Evolutionary conservation across 1,140 invertebrate genomes (phyloP).

Genomic region (Notospermus geniculatus): DNA sequence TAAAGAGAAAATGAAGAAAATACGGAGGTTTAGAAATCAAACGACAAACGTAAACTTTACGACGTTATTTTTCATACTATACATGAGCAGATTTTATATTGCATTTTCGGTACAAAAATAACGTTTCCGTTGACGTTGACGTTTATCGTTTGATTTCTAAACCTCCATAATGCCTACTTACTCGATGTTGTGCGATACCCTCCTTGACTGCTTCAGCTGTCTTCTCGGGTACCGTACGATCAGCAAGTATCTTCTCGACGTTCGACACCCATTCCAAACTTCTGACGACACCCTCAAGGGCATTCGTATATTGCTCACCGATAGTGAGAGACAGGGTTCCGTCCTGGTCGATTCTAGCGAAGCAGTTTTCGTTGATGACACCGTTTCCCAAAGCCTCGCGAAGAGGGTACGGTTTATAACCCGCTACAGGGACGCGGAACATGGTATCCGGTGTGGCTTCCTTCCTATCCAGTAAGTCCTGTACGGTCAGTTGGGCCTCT

Average conservation of each 20-base stretch:
- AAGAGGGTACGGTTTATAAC: background rate
- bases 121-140: too few relatives aligned
- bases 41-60: too few relatives aligned
- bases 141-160: too few relatives aligned
- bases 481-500: background rate
- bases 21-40: too few relatives aligned
- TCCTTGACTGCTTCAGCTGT: background rate
- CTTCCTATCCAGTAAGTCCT: background rate
- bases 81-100: too few relatives aligned
- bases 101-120: too few relatives aligned
- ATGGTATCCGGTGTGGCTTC: background rate
- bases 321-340: background rate
- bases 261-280: constrained; percentile 3
- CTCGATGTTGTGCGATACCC: background rate
- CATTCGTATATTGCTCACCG: background rate
- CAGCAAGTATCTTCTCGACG: background rate
- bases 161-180: too few relatives aligned
- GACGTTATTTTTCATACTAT: too few relatives aligned
- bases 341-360: background rate
- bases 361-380: background rate
- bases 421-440: background rate
- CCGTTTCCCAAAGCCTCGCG: background rate
- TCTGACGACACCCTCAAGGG: background rate
- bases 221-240: background rate
- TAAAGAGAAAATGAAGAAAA: too few relatives aligned